Conservation (phyloP, 2,797 vertebrate genomes). For the Cryptoprocta ferox region DNA sequence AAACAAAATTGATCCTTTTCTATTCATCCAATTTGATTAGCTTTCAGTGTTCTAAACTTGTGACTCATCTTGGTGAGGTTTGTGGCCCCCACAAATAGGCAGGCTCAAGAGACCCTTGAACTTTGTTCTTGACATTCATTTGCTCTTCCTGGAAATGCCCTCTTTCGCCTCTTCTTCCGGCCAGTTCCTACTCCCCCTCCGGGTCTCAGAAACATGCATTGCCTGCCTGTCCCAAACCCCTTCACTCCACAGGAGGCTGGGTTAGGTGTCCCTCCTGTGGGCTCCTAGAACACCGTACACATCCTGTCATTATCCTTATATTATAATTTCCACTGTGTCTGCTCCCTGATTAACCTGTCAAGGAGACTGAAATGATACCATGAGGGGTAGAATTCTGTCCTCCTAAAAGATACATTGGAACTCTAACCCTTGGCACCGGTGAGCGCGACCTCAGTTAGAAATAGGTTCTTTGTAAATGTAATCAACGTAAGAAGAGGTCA, state of each 20-base stretch:
- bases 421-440: not conserved
- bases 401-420: not conserved
- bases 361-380: not conserved
- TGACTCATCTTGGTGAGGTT: not conserved
- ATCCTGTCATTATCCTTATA: not conserved
- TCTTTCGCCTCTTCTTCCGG: not conserved
- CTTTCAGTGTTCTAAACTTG: not conserved
- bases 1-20: not conserved
- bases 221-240: not conserved
- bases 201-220: not conserved
- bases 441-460: not conserved
- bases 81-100: not conserved
- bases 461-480: not conserved
- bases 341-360: not conserved
- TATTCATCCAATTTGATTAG: not conserved
- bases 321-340: not conserved
- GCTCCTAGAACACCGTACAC: not conserved
- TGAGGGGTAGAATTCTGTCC: not conserved
- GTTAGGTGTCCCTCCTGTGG: accelerated
- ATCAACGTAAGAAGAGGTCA: not conserved
- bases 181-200: not conserved
- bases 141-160: not conserved
- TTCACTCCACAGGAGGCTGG: not conserved
- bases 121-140: not conserved
- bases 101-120: not conserved